Evolutionary conservation across 2,113 vertebrate genomes (phyloP).

Genomic region (Seriola dumerili): DNA sequence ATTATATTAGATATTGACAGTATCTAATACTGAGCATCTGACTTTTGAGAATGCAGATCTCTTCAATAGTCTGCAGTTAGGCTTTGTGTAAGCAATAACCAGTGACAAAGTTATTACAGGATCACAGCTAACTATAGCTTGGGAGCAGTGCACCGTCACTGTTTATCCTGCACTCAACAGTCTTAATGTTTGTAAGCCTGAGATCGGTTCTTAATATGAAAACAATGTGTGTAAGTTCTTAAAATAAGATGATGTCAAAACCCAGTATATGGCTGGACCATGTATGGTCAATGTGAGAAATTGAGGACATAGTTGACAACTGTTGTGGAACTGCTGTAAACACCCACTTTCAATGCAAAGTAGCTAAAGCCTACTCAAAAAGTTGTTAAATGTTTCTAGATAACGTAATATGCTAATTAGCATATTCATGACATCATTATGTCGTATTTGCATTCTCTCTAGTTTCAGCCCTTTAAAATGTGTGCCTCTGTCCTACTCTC

Average conservation of each 20-base stretch:
- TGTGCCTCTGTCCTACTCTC: no score
- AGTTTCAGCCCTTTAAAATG: no score
- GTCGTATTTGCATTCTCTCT: no score
- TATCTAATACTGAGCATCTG: constrained; percentile 1
- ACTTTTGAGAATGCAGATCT: constrained; percentile 6
- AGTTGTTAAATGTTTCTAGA: no score
- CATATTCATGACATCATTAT: no score
- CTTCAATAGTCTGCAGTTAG: neutral
- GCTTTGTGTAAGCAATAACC: constrained; percentile 2
- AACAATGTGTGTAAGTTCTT: neutral
- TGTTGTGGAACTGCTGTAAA: no score
- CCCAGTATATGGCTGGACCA: no score
- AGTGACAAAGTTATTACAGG: constrained; percentile 30
- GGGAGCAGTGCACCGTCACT: constrained; percentile 2
- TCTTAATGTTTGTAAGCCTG: neutral
- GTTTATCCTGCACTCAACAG: neutral
- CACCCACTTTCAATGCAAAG: no score
- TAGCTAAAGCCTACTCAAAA: no score
- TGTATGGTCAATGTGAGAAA: no score
- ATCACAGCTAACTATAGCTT: constrained; percentile 55
- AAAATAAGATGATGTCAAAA: neutral
- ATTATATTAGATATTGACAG: neutral
- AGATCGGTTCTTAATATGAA: neutral
- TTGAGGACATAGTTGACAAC: no score
- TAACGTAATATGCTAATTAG: no score